Evolutionary conservation across 2,888 invertebrate genomes (phyloP), one percentile per base, ranked within the genome.

Genomic region (Troglohyphantes excavatus): DNA sequence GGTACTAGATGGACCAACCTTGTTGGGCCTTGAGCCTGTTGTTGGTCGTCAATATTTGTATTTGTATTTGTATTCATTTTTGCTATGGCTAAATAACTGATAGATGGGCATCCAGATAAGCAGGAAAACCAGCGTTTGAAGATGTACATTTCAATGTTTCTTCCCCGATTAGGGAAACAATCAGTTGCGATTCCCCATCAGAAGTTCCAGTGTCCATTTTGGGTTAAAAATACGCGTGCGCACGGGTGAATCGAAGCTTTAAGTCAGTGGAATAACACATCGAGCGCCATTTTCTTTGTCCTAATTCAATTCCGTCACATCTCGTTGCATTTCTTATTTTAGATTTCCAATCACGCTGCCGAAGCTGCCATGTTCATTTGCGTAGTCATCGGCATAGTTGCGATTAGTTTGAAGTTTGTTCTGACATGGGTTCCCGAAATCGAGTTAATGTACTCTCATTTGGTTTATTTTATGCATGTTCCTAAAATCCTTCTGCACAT

Each of bases 281-380:
- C 17, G 11, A 46, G 17, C 2, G 11, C 17, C 17, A 17, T 72
- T 39, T 21, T 46, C 26, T 46, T 17, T 13, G 13, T 26, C 27
- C 72, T 46, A 46, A 72, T 72, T 46, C 72, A 23, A 46, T 46
- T 43, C 43, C 29, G 67, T 72, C 72, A 72, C 72, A 26, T 19
- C 17, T 72, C 72, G 26, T 72, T 46, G 17, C 46, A 23, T 72
- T 72, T 72, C 72, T 23, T 46, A 46, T 72, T 72, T 46, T 46
- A 17, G 17, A 17, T 6, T 39, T 39, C 39, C 39, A 39, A 39
- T 17, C 9, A 9, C 46, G 11, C 2, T 46, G 46, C 46, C 9
- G 13, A 46, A 46, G 11, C 46, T 46, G 46, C 46, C 46, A 9
- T 6, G 9, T 3, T 39, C 39, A 39, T 39, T 39, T 39, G 39